Base-by-base conservation (phyloP, 1,140 invertebrate species). In the Harlomillsia oculata region DNA sequence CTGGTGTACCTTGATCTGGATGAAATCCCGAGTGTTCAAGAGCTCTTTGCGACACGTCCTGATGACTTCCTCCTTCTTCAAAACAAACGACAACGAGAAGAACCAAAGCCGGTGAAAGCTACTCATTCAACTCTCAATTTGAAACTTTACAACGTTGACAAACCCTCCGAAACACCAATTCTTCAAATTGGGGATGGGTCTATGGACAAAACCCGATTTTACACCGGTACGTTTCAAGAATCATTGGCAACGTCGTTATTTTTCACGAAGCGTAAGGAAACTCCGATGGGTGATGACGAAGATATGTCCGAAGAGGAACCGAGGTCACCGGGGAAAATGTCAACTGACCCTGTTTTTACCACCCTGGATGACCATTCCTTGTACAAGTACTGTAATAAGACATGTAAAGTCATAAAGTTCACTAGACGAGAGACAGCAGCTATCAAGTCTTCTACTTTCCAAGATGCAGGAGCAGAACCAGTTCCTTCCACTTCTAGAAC, bases 1-100 rank as follows among this genome's bases (percentile, higher is more conserved):
- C 26, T 53, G 5, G n/a, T 59, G 13, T 59, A 53, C 26, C n/a
- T 59, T 6, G 57, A 59, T 21, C 46, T 59, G 18, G 57, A 59
- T 40, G 57, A 59, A 8, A 41, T 59, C 9, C 43, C 43, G 3
- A 53, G 29, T 59, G 28, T 49, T 14, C 26, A 53, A 36, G 57
- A 59, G 36, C 36, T 59, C 21, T 59, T 59, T 53, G 51, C 57
- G 25, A 40, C 54, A 16, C 6, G 29, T 16, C 57, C 57, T n/a
- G 57, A 59, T 41, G 57, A 59, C n/a, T 53, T 50, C 26, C 28
- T 57, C 9, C 18, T 39, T 3, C 34, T 30, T 1, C 50, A 52
- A 14, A 52, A 30, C 46, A 46, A 25, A 53, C 2, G 41, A 58
- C 40, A 52, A 20, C 23, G 43, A 25, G 49, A 58, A 29, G 37